Evolutionary conservation across 2,797 vertebrate genomes (phyloP), one percentile per base, ranked within the genome.

Genomic region (Acipenser ruthenus): DNA sequence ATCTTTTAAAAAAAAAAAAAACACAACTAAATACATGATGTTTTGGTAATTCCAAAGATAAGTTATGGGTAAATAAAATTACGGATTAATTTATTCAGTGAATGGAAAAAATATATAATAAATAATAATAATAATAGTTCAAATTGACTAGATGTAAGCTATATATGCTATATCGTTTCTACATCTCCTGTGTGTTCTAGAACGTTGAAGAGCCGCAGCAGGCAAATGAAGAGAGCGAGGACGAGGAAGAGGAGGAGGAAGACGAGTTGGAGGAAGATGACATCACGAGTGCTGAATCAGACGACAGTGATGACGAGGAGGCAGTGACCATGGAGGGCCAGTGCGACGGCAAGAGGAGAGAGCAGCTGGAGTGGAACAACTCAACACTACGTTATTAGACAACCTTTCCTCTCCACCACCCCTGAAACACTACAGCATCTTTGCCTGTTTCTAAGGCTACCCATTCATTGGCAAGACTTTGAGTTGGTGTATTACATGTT

Each of bases 261-360:
- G 87, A 83, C 37, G 82, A 78, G 60, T 92, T 87, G 8, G 93
- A 94, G 53, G 94, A 93, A 0, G 78, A 92, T 10, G 94, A 95
- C 71, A 90, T 91, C 70, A 93, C 89, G 70, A 95, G 93, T 67
- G 90, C 88, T 50, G 93, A 95, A 73, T 95, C 95, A 65, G 94
- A 94, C 12, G 92, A 94, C 76, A 95, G 92, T 3, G 95, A 94
- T 60, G 95, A 96, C 8, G 95, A 91, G 8, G 81, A 92, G 70
- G 64, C 78, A 65, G 79, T 84, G 74, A 85, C 78, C 80, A 82
- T 87, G 82, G 86, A 68, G 78, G 82, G 77, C 72, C 88, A 89
- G 83, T 89, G 89, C 74, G 85, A 81, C 11, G 70, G 67, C 63
- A 82, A 74, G 83, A 91, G 89, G 84, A 91, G 84, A 87, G 88